Base-by-base conservation (phyloP, 2,797 vertebrate species). In the Stomatorhinus walkeri region DNA sequence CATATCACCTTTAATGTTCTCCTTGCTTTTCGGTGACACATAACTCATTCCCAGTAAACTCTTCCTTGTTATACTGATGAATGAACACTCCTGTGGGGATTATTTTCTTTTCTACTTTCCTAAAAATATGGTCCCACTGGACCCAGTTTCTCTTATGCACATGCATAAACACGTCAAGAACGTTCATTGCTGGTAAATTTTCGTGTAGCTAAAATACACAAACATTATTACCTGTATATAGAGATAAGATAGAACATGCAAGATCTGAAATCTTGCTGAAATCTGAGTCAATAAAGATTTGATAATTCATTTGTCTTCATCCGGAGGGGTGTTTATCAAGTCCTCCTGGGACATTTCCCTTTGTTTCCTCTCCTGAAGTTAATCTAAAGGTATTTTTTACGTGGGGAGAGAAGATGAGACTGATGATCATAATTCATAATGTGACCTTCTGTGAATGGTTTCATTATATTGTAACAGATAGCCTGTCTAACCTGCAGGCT, bases 401-500 rank as follows among this genome's bases (percentile, higher is more conserved):
- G 87, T 49, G 40, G 46, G 24, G 79, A 48, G 14, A 68, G 48
- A 64, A 52, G 48, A 79, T 49, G 64, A 36, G 46, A 76, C 46
- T 19, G 22, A 51, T 89, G 90, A 79, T 32, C 83, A 59, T 88
- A 89, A 89, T 90, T 68, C 89, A 87, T 89, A 88, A 87, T 83
- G 72, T 86, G 83, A 88, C 16, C 28, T 83, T 28, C 87, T 87
- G 40, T 89, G 64, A 22, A 51, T 52, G 68, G 46, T 12, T 88
- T 89, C 86, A 88, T 88, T 49, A 79, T 40, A 48, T 12, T 81
- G 87, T 85, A 88, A 88, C 83, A 76, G 88, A 88, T 89, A 89
- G 40, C 79, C n/a, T 40, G 64, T 89, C 91, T 92, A 90, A 92
- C 89, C 90, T 93, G 52, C 10, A 61, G 83, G 90, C 61, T 9